Conservation (phyloP, 2,797 vertebrate genomes). For the Oreortyx pictus region DNA sequence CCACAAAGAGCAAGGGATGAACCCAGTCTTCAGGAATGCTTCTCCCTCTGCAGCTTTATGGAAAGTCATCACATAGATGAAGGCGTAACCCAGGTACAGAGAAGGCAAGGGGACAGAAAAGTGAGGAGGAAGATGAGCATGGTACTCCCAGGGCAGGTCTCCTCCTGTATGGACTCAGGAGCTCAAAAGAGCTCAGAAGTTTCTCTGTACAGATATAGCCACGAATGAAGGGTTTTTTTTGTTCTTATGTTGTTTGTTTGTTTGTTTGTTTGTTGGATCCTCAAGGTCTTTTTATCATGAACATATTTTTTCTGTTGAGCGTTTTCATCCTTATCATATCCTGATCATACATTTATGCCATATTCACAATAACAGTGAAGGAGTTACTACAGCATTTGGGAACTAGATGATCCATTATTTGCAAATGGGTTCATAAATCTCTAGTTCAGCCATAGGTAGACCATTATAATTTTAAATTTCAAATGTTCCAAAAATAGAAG, state of each 20-base stretch:
- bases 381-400: not conserved
- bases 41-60: not conserved
- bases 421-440: not conserved
- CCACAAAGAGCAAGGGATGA: not conserved
- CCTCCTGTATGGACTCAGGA: not conserved
- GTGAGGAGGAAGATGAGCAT: not conserved
- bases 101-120: not conserved
- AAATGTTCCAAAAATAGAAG: not conserved
- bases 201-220: not conserved
- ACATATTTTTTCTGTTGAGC: not conserved
- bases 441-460: not conserved
- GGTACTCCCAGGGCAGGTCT: not conserved
- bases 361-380: not conserved
- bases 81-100: not conserved
- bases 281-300: not conserved
- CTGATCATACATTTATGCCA: no score
- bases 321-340: not conserved
- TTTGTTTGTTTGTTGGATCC: not conserved
- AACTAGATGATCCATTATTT: not conserved
- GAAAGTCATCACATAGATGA: not conserved
- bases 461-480: not conserved
- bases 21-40: not conserved
- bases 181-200: not conserved
- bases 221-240: not conserved
- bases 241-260: no score